Conservation (phyloP, 92 coral and sea anemone genomes). For the Zoanthus sociatus region DNA sequence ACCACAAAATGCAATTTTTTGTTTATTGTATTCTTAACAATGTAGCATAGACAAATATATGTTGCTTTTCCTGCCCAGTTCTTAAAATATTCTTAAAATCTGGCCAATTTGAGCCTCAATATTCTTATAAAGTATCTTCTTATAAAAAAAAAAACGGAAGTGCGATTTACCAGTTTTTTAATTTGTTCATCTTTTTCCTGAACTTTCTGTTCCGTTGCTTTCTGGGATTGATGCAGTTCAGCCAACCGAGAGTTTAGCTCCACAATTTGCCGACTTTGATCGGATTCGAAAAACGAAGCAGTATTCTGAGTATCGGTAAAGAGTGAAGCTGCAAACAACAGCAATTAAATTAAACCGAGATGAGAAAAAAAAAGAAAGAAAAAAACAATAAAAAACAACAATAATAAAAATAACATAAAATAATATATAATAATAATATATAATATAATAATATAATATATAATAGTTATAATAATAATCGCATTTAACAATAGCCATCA, state of each 20-base stretch:
- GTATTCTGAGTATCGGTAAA: constrained; percentile 35
- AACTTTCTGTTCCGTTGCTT: constrained; percentile 60
- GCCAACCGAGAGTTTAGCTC: constrained; percentile 64
- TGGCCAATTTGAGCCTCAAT: no score
- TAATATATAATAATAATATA: no score
- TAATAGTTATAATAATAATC: no score
- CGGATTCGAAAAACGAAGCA: constrained; percentile 40
- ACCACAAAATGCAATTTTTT: no score
- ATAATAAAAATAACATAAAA: background rate
- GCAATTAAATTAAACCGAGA: background rate
- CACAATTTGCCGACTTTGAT: constrained; percentile 52
- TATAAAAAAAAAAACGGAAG: no score
- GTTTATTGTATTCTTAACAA: no score
- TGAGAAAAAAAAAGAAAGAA: background rate
- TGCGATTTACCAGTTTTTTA: constrained; percentile 71
- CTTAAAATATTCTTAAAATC: no score
- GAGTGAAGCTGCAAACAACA: background rate
- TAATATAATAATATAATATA: no score
- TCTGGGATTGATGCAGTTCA: constrained; percentile 63
- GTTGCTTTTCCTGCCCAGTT: no score
- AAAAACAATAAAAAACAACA: background rate
- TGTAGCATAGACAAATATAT: no score
- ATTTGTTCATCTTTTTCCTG: constrained; percentile 76
- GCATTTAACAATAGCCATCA: no score
- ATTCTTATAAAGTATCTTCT: no score